These are phyloP conservation scores for Ridgeia piscesae DNA, from an alignment of 1,140 invertebrate species.

Conservation along the genomic window DNA sequence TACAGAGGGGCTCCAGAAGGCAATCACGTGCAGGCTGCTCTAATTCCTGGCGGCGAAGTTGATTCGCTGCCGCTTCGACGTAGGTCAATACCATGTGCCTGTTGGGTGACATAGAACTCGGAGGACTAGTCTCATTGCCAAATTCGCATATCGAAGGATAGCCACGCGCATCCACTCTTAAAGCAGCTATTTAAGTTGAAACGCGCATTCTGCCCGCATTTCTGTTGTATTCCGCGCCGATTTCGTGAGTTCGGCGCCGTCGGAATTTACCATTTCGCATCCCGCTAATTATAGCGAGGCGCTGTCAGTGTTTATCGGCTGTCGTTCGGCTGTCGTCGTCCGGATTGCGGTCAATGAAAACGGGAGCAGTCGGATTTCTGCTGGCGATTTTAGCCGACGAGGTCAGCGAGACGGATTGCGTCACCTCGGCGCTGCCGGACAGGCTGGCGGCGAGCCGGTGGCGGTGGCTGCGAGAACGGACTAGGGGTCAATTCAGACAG, in stretches of 20 bases:
- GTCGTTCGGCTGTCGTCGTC: background rate
- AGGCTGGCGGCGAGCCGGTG: background rate
- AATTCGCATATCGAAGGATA: background rate
- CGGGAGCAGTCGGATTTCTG: background rate
- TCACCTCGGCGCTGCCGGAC: background rate
- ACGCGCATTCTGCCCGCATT: background rate
- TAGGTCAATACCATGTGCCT: background rate
- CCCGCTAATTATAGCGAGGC: background rate
- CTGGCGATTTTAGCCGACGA: background rate
- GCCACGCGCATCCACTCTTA: conserved; percentile 3
- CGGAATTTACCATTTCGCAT: background rate
- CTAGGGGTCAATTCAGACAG: background rate
- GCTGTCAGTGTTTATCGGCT: background rate
- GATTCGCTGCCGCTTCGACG: background rate
- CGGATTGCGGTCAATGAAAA: background rate
- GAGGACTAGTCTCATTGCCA: background rate
- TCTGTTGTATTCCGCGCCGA: background rate
- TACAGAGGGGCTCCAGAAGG: background rate
- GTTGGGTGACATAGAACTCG: background rate
- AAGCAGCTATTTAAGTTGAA: conserved; percentile 4
- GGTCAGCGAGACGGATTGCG: background rate
- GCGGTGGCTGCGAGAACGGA: background rate
- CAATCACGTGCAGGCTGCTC: background rate
- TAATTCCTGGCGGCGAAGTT: background rate
- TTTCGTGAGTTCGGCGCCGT: background rate